These are phyloP conservation scores for Hymenopus coronatus DNA, from an alignment of 2,888 invertebrate genomes.

Conservation along the genomic window DNA sequence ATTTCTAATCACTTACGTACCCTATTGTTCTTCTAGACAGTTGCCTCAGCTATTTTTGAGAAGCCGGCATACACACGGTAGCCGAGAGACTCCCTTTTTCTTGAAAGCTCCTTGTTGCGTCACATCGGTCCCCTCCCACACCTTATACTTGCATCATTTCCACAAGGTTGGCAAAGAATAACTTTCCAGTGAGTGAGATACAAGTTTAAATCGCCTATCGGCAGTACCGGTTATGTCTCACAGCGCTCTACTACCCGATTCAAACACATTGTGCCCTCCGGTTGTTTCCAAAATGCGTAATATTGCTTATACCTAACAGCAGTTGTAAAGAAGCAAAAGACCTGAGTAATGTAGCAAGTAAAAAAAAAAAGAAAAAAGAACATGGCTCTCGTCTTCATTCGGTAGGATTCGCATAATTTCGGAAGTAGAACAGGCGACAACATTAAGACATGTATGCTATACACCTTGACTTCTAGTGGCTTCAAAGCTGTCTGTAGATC, in stretches of 20 bases:
- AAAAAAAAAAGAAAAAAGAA: no score
- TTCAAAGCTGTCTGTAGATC: no score
- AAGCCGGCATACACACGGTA: not conserved
- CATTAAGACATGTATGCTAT: no score
- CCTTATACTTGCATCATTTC: not conserved
- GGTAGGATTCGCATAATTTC: no score
- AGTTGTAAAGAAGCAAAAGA: no score
- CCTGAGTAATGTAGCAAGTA: no score
- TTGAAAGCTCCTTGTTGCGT: not conserved
- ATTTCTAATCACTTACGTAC: not conserved
- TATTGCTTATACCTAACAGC: no score
- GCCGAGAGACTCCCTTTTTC: not conserved
- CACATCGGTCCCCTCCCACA: not conserved
- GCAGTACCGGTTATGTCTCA: not conserved
- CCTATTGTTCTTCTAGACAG: no score
- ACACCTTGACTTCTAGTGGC: no score
- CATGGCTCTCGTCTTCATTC: no score
- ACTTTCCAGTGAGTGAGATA: constrained; percentile 12
- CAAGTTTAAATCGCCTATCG: not conserved
- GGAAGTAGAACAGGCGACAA: no score
- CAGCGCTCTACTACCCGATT: not conserved
- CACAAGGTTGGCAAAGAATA: constrained; percentile 6
- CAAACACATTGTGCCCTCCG: not conserved
- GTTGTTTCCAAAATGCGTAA: no score
- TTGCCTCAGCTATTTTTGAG: not conserved